Evolutionary conservation across 2,888 invertebrate species (phyloP), one percentile per base, ranked within the genome.

Genomic region (Drosophila picticornis): DNA sequence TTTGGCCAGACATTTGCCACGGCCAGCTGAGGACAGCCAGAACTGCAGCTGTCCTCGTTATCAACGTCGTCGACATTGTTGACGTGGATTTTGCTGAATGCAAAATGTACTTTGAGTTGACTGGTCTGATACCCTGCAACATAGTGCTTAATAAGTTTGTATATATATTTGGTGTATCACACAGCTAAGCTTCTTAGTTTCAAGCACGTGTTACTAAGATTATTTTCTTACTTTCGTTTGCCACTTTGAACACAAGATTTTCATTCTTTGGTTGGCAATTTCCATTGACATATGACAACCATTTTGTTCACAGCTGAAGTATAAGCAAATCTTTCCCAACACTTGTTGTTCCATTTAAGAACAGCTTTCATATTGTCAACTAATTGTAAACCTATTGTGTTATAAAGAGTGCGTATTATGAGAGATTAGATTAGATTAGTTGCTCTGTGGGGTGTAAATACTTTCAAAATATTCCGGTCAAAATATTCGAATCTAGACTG

Each of bases 31-130:
- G 64, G 66, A 58, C 68, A 60, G 72, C 58, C 70, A 58, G 68
- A 64, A 69, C 57, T 69, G 69, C 80, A 77, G 77, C 80, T 80
- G 80, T 75, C 76, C 69, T 80, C 77, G 80, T 77, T 80, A 75
- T 77, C 73, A 51, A 43, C 56, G 29, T 36, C 34, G 40, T 70
- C 31, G 34, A 34, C 52, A 55, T 32, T 32, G 70, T 55, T 22
- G 65, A 56, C 29, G 65, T 64, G 56, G 53, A 48, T 38, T 75
- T 80, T 58, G 40, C 25, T 11, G 52, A 67, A 63, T 63, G 31
- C n/a, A 11, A n/a, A 16, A n/a, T 34, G 53, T 7, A 52, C 58
- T 67, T 62, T 62, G 61, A 34, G 9, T 4, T 32, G 38, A n/a
- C 46, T 31, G 10, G 34, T 53, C 10, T 36, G 38, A 57, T 59